These are phyloP conservation scores for Tryphoninae sp. DNA, from an alignment of 2,888 invertebrate genomes.

Conservation along the genomic window DNA sequence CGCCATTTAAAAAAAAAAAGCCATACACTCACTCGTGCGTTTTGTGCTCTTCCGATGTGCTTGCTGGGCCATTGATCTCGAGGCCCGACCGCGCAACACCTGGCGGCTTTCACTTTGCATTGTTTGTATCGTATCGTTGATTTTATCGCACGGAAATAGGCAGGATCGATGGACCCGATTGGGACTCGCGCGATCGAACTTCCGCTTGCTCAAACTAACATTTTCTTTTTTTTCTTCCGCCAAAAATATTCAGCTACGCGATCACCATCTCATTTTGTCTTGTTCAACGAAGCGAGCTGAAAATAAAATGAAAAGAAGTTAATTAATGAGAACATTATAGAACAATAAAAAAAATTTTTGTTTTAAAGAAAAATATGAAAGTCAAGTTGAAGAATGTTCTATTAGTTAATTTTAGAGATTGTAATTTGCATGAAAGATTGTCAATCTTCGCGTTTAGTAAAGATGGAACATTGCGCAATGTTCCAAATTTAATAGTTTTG, in stretches of 20 bases:
- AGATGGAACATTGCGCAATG: neutral
- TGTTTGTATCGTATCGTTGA: slow-evolving; percentile 36
- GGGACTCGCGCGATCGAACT: slow-evolving; percentile 11
- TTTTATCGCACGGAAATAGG: slow-evolving; percentile 62
- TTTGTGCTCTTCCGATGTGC: neutral
- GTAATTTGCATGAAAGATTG: too few species aligned
- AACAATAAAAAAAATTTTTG: too few species aligned
- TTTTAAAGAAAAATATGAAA: too few species aligned
- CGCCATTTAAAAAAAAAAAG: neutral
- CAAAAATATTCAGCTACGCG: neutral
- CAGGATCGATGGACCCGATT: slow-evolving; percentile 62
- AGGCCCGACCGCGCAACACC: neutral
- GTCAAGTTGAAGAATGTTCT: too few species aligned
- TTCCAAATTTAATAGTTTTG: slow-evolving; percentile 40
- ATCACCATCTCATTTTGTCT: neutral
- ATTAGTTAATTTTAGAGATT: too few species aligned
- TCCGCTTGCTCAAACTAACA: slow-evolving; percentile 48
- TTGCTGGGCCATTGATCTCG: slow-evolving; percentile 44
- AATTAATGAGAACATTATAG: too few species aligned
- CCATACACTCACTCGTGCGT: neutral
- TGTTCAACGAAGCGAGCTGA: neutral
- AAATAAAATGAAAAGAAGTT: too few species aligned
- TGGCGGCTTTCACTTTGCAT: slow-evolving; percentile 13
- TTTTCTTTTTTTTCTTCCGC: neutral
- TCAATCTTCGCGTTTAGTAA: too few species aligned